These are phyloP conservation scores for Sycophaga agraensis DNA, from an alignment of 1,140 invertebrate genomes.

Conservation along the genomic window DNA sequence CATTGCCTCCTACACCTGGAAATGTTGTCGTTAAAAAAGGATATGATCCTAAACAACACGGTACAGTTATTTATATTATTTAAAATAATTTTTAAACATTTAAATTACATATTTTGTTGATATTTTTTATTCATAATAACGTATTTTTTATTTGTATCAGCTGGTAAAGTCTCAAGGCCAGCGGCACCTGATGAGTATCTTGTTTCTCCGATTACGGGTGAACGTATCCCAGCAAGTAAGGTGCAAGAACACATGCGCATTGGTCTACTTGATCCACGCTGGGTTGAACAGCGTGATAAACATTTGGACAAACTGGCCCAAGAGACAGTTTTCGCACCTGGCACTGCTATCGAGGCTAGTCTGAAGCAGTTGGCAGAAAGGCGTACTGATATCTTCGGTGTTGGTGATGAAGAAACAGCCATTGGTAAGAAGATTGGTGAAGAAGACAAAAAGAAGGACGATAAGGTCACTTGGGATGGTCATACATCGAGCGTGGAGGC, in stretches of 20 bases:
- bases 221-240: slow-evolving; percentile 94
- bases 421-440: slow-evolving; percentile 99
- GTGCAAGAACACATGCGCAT: slow-evolving; percentile 98
- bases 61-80: slow-evolving; percentile 36
- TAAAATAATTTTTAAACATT: background rate
- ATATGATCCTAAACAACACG: slow-evolving; percentile 90
- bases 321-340: slow-evolving; percentile 83
- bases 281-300: slow-evolving; percentile 95
- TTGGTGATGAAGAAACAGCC: slow-evolving; percentile 96
- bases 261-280: slow-evolving; percentile 94
- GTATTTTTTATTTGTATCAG: slow-evolving; percentile 32
- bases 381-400: slow-evolving; percentile 99
- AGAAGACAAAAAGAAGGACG: slow-evolving; percentile 84
- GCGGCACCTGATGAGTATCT: slow-evolving; percentile 83
- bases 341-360: slow-evolving; percentile 91
- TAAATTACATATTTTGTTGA: background rate
- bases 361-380: slow-evolving; percentile 95
- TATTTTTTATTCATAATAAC: too few relatives aligned
- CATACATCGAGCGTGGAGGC: slow-evolving; percentile 93
- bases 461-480: slow-evolving; percentile 97
- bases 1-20: slow-evolving; percentile 84
- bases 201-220: slow-evolving; percentile 97
- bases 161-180: slow-evolving; percentile 62
- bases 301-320: slow-evolving; percentile 83
- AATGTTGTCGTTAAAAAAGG: slow-evolving; percentile 94